Base-by-base conservation (phyloP, 2,113 vertebrate species). In the Eptatretus burgeri region DNA sequence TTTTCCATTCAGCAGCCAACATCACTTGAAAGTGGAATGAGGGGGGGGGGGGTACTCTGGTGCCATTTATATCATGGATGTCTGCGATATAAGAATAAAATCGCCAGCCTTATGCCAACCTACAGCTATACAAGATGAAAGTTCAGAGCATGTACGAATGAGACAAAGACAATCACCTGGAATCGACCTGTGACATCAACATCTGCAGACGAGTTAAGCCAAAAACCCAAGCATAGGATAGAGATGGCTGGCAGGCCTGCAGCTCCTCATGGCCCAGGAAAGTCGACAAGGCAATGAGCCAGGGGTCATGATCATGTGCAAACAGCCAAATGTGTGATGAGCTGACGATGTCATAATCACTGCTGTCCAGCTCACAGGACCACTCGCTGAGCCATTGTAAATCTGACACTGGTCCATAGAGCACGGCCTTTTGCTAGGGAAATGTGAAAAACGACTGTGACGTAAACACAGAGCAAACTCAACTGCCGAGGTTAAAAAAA, bases 311-410 rank as follows among this genome's bases (percentile, higher is more conserved):
- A 66, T 93, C 75, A 71, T 93, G 91, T 64, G 89, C 82, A 17
- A 94, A 96, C 74, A 96, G 93, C 91, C 91, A 98, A 62, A 98
- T 85, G 3, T 98, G 88, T 67, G 87, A 94, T 56, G 91, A 85
- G 69, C 89, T 95, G 78, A 85, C 89, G 64, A 95, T 87, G 14
- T 98, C 91, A 1, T 94, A 95, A 65, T 85, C 80, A 69, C 91
- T 98, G 67, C 88, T 95, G 63, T 94, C 85, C 68, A 93, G 73
- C 20, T 85, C 81, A 1, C 85, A 86, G 5, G 82, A 84, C 89
- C 91, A 95, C 67, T 98, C 91, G 68, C 94, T 89, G 73, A 98
- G 67, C 85, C 85, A 95, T 74, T 93, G 89, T 13, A 98, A 78
- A 70, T 96, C 91, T 70, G 93, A 84, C 0, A 80, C 83, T 71